Evolutionary conservation across 2,797 vertebrate species (phyloP), one percentile per base, ranked within the genome.

Genomic region (Poecilia gillii): DNA sequence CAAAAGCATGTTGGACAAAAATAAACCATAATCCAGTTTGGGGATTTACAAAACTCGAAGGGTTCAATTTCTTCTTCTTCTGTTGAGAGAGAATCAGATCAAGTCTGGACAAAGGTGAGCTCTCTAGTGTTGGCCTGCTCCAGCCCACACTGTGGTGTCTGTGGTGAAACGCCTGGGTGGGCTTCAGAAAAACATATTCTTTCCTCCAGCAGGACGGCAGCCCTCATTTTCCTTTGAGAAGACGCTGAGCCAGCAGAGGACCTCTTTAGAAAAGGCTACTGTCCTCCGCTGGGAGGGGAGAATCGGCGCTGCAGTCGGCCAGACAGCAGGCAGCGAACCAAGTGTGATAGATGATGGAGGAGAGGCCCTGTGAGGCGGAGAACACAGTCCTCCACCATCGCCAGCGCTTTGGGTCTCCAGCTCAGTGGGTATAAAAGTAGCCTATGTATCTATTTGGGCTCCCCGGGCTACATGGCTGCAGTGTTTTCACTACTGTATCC

Each of bases 151-250:
- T 91, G 92, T 89, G 92, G 92, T 89, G 82, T 84, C 36, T 72
- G 93, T 88, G 91, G 92, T 88, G 80, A 82, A 85, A 93, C 45
- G 89, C 87, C 84, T 93, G 93, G 93, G 93, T 95, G 94, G 94
- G 91, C 92, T 88, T 78, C 70, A 0, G 83, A 84, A 93, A 94
- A 94, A 93, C 90, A 92, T 83, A 87, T 83, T 89, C 86, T 85
- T 88, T 84, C 77, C 73, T 78, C 80, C 74, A 74, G 85, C 80
- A 78, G 87, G 89, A 91, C 88, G 87, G 78, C 83, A 84, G 82
- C 74, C 72, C 80, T 88, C 46, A 77, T 89, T 93, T 83, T 87
- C 73, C 82, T 75, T 78, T 8, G 71, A 80, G 53, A 77, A 88
- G 91, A 91, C 73, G 87, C 88, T 88, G 90, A 92, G 89, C 83